Conservation (phyloP, 2,888 invertebrate genomes). For the Lottia gigantea region DNA sequence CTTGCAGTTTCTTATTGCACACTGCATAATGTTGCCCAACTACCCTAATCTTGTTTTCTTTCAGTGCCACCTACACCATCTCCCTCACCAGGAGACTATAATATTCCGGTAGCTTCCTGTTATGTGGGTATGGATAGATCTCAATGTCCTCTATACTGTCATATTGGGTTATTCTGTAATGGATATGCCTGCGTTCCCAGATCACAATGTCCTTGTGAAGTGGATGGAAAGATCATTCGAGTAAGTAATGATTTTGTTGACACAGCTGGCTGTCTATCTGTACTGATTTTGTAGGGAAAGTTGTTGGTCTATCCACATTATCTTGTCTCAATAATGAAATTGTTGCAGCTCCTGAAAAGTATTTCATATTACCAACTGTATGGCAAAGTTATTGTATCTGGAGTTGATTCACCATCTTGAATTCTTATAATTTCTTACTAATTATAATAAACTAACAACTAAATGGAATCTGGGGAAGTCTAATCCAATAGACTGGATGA, state of each 20-base stretch:
- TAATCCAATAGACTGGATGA: too few species aligned
- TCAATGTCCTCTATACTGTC: conserved; percentile 68
- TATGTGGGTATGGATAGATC: conserved; percentile 55
- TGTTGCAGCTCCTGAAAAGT: too few species aligned
- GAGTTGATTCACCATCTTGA: too few species aligned
- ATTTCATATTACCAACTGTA: too few species aligned
- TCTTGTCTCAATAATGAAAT: too few species aligned
- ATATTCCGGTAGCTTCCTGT: conserved; percentile 26
- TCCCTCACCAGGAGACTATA: conserved; percentile 9
- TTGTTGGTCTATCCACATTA: not conserved
- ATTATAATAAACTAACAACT: too few species aligned
- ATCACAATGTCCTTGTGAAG: conserved; percentile 80
- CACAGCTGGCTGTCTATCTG: not conserved
- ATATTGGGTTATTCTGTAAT: conserved; percentile 76
- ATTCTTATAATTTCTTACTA: too few species aligned
- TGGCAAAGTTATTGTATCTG: too few species aligned
- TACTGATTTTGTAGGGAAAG: conserved; percentile 14
- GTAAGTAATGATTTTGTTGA: conserved; percentile 29
- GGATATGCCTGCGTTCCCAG: conserved; percentile 79
- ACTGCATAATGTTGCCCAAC: not conserved
- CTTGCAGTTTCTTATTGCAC: too few species aligned
- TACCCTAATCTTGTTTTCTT: not conserved
- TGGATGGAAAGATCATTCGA: conserved; percentile 51
- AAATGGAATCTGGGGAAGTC: too few species aligned
- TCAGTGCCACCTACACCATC: conserved; percentile 28